Evolutionary conservation across 1,140 invertebrate genomes (phyloP).

Genomic region (Halotydeus destructor): DNA sequence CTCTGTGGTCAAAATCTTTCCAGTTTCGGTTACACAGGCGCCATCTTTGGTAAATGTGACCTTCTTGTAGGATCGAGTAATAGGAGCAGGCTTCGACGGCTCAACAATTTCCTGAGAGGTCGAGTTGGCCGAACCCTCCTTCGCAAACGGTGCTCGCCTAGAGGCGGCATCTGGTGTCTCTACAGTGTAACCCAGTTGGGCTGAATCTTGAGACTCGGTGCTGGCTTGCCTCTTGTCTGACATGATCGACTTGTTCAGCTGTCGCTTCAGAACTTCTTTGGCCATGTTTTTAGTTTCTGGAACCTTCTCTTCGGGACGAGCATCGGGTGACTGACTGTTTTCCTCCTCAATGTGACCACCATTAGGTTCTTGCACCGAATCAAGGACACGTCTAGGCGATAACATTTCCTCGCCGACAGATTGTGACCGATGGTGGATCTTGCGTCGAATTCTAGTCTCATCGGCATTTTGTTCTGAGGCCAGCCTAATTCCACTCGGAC

Average conservation of each 20-base stretch:
- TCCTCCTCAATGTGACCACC: background rate
- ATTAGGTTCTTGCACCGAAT: background rate
- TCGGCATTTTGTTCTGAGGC: no score
- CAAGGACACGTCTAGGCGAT: no score
- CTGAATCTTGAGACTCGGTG: background rate
- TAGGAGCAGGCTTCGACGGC: slow-evolving; percentile 13
- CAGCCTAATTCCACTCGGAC: background rate
- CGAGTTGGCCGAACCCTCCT: background rate
- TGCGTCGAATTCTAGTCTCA: no score
- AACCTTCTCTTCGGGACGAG: no score
- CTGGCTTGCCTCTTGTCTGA: background rate
- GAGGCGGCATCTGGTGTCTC: no score
- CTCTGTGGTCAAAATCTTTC: slow-evolving; percentile 18
- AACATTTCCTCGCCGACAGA: no score
- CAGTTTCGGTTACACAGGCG: slow-evolving; percentile 19
- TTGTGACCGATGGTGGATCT: no score
- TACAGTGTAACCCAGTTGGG: no score
- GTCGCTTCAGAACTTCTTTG: slow-evolving; percentile 13
- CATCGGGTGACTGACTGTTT: slow-evolving; percentile 8
- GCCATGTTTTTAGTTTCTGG: slow-evolving; percentile 16
- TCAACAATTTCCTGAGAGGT: background rate
- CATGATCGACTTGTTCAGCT: background rate
- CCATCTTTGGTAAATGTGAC: slow-evolving; percentile 20
- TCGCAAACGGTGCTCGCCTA: no score
- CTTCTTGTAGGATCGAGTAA: slow-evolving; percentile 19